Base-by-base conservation (phyloP, 1,140 invertebrate genomes). In the Ooceraea biroi region DNA sequence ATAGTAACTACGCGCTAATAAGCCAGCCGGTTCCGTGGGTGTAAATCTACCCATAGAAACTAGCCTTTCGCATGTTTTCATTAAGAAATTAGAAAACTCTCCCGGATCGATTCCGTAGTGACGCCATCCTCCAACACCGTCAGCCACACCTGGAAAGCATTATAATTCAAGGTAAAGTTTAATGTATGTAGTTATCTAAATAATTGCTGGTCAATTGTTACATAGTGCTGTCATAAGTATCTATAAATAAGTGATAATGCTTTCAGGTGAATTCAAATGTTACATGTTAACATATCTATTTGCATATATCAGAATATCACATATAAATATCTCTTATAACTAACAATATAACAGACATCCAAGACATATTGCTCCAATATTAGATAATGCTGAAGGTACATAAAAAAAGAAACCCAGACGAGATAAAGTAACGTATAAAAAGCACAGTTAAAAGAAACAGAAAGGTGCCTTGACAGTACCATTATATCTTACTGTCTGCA, bases 71-170 rank as follows among this genome's bases (percentile, higher is more conserved):
- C 99, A 99, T 44, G 98, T 98, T 91, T 96, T 96, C 98, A 99
- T 99, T 82, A 99, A 94, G 91, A 97, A 97, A 83, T 96, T 96
- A 19, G 98, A 98, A 95, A 99, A 99, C 91, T 98, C 97, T 46
- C 98, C 98, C 3, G 99, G 99, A 95, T 99, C 98, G 77, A 99
- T 98, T n/a, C 98, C 99, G 94, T 99, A 99, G 84, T 97, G 97
- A 90, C 98, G 96, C 99, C 99, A 99, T 66, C 99, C 99, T 77
- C 99, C 99, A 73, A 99, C 99, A 82, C 99, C 99, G 95, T 99
- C 99, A 69, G 99, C 99, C 85, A 99, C 98, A 91, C 99, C 98
- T 99, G 12, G 36, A 77, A 14, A 7, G 7, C 30, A 48, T 44
- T 5, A 14, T 5, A 57, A 74, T 30, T 48, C 11, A 22, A 72